These are phyloP conservation scores for Bathynomus jamesi DNA, from an alignment of 1,140 invertebrate species.

Conservation along the genomic window DNA sequence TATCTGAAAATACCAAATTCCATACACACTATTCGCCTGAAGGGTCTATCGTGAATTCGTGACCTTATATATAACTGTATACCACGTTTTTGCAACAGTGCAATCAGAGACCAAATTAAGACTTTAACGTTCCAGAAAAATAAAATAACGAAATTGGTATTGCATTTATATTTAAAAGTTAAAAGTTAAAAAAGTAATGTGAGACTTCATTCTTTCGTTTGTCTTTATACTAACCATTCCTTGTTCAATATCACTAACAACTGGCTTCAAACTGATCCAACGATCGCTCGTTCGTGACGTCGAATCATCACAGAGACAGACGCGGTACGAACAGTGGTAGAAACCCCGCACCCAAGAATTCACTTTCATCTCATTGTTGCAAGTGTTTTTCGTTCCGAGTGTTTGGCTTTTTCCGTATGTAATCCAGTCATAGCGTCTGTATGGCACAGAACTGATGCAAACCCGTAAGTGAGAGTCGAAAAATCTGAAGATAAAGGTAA, in stretches of 20 bases:
- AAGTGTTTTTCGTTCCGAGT: neutral
- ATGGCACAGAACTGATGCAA: slow-evolving; percentile 52
- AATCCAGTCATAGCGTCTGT: slow-evolving; percentile 69
- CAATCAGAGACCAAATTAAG: too few species aligned
- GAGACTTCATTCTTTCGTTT: too few species aligned
- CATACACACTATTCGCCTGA: too few species aligned
- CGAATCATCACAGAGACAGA: slow-evolving; percentile 73
- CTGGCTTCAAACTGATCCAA: slow-evolving; percentile 64
- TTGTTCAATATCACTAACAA: slow-evolving; percentile 55
- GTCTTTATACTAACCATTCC: slow-evolving; percentile 57
- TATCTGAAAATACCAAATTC: too few species aligned
- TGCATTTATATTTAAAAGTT: too few species aligned
- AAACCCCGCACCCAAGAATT: slow-evolving; percentile 80
- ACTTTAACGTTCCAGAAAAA: too few species aligned
- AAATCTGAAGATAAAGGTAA: slow-evolving; percentile 48
- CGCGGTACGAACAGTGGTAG: slow-evolving; percentile 81
- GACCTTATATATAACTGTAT: too few species aligned
- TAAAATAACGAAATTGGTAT: too few species aligned
- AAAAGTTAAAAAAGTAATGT: too few species aligned
- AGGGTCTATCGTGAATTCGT: too few species aligned
- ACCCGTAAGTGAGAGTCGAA: slow-evolving; percentile 77
- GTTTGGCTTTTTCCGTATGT: slow-evolving; percentile 62
- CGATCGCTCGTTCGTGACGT: slow-evolving; percentile 59
- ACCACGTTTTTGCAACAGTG: too few species aligned
- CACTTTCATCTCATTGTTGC: slow-evolving; percentile 47